Base-by-base conservation (phyloP, 2,888 invertebrate genomes). In the Entomobrya proxima region DNA sequence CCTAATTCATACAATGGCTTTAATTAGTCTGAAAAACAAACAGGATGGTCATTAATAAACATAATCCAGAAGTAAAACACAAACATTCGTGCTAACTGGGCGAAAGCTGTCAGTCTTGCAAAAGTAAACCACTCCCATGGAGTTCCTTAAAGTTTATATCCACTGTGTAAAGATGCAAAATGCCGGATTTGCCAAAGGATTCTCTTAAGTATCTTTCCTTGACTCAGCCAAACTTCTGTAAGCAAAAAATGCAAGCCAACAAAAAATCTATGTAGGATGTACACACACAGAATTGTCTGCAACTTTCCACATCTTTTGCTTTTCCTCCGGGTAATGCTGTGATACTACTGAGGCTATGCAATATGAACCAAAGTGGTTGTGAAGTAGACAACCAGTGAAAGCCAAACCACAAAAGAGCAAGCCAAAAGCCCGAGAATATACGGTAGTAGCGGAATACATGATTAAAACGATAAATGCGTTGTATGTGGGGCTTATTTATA, bases 321-420 rank as follows among this genome's bases (percentile, higher is more conserved):
- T 18, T 18, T 55, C 5, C 13, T 55, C 7, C 27, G 55, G 11
- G 6, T 55, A 55, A 11, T 18, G 13, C 21, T 11, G 18, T 2
- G 27, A 4, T 24, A 27, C 21, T 7, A 27, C 11, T 55, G 27
- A 55, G 27, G n/a, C n/a, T n/a, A n/a, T n/a, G n/a, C n/a, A n/a
- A n/a, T n/a, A n/a, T n/a, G n/a, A n/a, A n/a, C n/a, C n/a, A n/a
- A n/a, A n/a, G n/a, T n/a, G n/a, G 7, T 24, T 55, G 55, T 24
- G 32, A 32, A 32, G 32, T 5, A n/a, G 30, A 61, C 37, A 21
- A 13, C 37, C 24, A 40, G 21, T 7, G 7, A 32, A 61, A 61
- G 32, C 58, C 75, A 75, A 75, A 52, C 75, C 75, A 55, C 75
- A 75, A 55, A 61, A 52, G 52, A 52, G 75, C 24, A 21, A 52